phyloP scores from a whole-genome alignment of 2,113 vertebrate species.

The Pollachius pollachius region DNA sequence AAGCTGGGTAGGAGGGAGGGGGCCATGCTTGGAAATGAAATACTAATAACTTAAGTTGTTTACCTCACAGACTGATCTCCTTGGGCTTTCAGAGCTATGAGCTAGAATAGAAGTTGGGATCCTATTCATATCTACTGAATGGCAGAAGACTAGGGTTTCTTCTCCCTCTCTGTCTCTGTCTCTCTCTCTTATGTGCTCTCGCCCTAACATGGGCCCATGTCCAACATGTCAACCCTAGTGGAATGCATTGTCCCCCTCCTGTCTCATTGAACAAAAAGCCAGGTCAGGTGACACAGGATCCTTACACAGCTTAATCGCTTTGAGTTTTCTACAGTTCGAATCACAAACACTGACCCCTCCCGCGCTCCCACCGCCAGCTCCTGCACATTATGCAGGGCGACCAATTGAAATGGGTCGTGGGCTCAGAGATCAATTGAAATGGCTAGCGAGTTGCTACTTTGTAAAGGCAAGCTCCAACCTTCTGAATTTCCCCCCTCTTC shows the following conservation, averaged over 20 bases:
- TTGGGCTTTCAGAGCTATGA: background rate
- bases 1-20: too few relatives aligned
- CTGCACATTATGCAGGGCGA: slow-evolving; percentile 13
- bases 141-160: too few relatives aligned
- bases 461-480: slow-evolving; percentile 33
- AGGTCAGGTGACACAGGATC: slow-evolving; percentile 8
- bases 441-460: slow-evolving; percentile 24
- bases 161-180: too few relatives aligned
- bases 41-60: too few relatives aligned
- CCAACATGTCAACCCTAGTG: background rate
- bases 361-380: background rate
- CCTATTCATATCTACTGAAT: too few relatives aligned
- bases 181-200: too few relatives aligned
- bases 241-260: background rate
- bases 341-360: background rate
- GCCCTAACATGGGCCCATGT: too few relatives aligned
- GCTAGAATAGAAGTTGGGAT: too few relatives aligned
- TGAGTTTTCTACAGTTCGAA: slow-evolving; percentile 16
- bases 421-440: slow-evolving; percentile 27
- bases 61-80: background rate
- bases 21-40: too few relatives aligned
- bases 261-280: slow-evolving; percentile 8
- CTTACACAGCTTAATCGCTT: slow-evolving; percentile 13
- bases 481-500: slow-evolving; percentile 15
- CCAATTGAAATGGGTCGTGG: slow-evolving; percentile 15